Conservation (phyloP, 2,888 invertebrate species). For the Parelbella ahira region DNA sequence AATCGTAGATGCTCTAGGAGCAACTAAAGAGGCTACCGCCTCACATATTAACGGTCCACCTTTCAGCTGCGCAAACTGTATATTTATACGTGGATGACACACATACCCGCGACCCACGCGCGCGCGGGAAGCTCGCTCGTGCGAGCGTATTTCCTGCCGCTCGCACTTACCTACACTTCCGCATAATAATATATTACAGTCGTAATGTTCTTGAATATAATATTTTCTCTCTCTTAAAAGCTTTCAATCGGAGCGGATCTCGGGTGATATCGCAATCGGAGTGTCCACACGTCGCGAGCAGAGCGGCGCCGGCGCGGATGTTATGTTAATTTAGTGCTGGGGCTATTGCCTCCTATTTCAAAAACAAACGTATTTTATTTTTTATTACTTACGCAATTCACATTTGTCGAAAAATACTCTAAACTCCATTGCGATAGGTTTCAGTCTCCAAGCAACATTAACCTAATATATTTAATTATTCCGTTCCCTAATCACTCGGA, state of each 20-base stretch:
- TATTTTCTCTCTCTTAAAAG: slow-evolving; percentile 15
- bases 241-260: slow-evolving; percentile 8
- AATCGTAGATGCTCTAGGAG: too few relatives aligned
- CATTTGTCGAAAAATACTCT: too few relatives aligned
- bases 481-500: too few relatives aligned
- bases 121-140: slow-evolving; percentile 1
- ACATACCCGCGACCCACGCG: slow-evolving; percentile 7
- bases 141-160: slow-evolving; percentile 17
- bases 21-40: too few relatives aligned
- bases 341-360: background rate
- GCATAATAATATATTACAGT: slow-evolving; percentile 20
- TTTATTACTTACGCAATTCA: background rate
- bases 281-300: slow-evolving; percentile 2
- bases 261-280: slow-evolving; percentile 16
- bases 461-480: too few relatives aligned
- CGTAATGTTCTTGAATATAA: slow-evolving; percentile 16
- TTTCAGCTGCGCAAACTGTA: slow-evolving; percentile 5
- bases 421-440: too few relatives aligned
- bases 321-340: slow-evolving; percentile 15
- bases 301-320: slow-evolving; percentile 11
- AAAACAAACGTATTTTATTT: too few relatives aligned
- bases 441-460: too few relatives aligned
- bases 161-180: slow-evolving; percentile 20
- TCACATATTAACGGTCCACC: too few relatives aligned
- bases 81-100: slow-evolving; percentile 11